phyloP scores from a whole-genome alignment of 2,113 vertebrate species.

The Myotis yumanensis region DNA sequence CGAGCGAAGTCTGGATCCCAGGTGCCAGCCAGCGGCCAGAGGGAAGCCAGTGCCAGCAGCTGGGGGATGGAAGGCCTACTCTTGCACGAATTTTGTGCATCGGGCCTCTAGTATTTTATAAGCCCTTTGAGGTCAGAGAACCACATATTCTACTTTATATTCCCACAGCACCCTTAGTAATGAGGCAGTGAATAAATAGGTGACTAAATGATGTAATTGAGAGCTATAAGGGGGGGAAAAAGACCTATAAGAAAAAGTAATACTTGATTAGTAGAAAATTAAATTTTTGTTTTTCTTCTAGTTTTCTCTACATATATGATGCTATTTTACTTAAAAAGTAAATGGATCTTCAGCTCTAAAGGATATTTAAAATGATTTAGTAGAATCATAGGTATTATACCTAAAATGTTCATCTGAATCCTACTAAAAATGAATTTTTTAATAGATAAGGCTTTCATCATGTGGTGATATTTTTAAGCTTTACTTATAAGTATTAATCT shows the following conservation, averaged over 20 bases:
- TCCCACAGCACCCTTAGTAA: background rate
- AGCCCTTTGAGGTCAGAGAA: background rate
- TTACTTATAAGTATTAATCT: background rate
- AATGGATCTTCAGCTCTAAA: background rate
- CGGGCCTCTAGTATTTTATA: background rate
- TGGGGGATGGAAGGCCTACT: no score
- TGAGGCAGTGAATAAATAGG: background rate
- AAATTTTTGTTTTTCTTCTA: background rate
- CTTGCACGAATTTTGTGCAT: no score
- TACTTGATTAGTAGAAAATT: conserved; percentile 8
- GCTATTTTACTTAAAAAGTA: conserved; percentile 21
- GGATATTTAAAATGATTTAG: background rate
- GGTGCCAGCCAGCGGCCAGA: no score
- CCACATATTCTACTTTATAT: background rate
- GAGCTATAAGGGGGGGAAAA: background rate
- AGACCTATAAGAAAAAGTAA: background rate
- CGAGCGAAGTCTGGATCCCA: no score
- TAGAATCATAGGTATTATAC: background rate
- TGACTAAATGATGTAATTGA: background rate
- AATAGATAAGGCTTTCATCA: background rate
- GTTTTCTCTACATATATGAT: background rate
- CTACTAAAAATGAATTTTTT: background rate
- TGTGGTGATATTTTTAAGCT: conserved; percentile 12
- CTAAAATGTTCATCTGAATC: background rate
- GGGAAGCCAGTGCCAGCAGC: no score